Base-by-base conservation (phyloP, 2,797 vertebrate species). In the Lutjanus campechanus region DNA sequence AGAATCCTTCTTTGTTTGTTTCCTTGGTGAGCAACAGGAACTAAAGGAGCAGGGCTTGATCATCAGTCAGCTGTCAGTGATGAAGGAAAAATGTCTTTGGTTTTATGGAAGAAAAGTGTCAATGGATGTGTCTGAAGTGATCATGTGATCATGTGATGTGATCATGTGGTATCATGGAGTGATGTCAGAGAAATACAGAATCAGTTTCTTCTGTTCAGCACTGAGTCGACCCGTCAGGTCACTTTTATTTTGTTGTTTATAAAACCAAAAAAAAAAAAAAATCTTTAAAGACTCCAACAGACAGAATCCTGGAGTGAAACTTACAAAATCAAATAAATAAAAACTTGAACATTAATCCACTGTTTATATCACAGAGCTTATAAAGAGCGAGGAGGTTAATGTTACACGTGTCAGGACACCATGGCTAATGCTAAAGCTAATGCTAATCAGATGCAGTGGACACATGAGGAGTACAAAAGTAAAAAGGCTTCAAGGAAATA, bases 401-500 rank as follows among this genome's bases (percentile, higher is more conserved):
- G 64, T 68, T 47, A 77, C 56, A 54, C 16, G 55, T 56, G 44
- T 65, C 47, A 55, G 36, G 63, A 41, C 40, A 12, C 44, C 13
- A 46, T 13, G 44, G 78, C 72, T 77, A 68, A 79, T 49, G 67
- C 79, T 85, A 74, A 85, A 25, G 70, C 73, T 77, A 73, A 79
- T 25, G 80, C 70, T 81, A 63, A 53, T 49, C 16, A 66, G 22
- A 41, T 43, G 36, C 10, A 13, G n/a, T 58, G 55, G 66, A 74
- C 81, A 84, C 58, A 77, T 25, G 50, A 63, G 43, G 43, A 74
- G 67, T 90, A 90, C 41, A 92, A 86, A 89, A 85, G 79, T 86
- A 86, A 88, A 82, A 82, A 85, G 66, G 66, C 49, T 61, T 72
- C 41, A 66, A 66, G 69, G 53, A 76, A 86, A 83, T 76, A 81